A percentile compares a stretch with the other conserved stretches of the same genome.
phyloP scores from a whole-genome alignment of 1,140 invertebrate species.

The Globodera rostochiensis region DNA sequence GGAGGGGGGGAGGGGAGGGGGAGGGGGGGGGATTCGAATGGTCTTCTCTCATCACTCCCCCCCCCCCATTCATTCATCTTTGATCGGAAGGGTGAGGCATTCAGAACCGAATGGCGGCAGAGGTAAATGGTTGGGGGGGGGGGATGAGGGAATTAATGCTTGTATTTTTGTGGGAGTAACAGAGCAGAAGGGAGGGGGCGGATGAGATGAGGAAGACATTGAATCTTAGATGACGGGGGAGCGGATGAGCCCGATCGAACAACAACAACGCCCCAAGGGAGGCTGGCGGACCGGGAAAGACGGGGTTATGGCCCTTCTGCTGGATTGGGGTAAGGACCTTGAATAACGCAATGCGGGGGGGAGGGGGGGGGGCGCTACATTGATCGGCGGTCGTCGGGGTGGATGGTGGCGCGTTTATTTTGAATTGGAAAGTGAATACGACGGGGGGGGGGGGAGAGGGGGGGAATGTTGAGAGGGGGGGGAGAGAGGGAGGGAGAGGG shows the following conservation, averaged over 20 bases:
- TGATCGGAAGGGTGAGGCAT: background rate
- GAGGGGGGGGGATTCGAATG: background rate
- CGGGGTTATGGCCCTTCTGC: background rate
- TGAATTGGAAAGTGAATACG: slow-evolving; percentile 1
- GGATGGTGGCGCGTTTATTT: too few species aligned
- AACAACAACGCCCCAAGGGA: background rate
- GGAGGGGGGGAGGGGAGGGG: background rate
- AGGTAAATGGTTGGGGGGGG: background rate
- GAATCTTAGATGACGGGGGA: background rate
- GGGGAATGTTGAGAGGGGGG: too few species aligned
- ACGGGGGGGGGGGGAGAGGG: too few species aligned
- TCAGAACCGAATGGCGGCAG: background rate
- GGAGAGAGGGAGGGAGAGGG: too few species aligned
- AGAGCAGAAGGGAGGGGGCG: too few species aligned
- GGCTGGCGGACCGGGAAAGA: background rate
- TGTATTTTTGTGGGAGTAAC: background rate
- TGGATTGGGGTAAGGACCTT: background rate
- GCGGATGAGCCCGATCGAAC: too few species aligned
- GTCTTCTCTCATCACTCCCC: background rate
- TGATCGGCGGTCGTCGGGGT: background rate
- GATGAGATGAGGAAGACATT: background rate
- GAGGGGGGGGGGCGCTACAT: background rate
- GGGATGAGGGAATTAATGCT: background rate
- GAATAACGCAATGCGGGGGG: background rate
- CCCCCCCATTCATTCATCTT: background rate